These are phyloP conservation scores for Napeogenes inachia DNA, from an alignment of 2,888 invertebrate species.

Conservation along the genomic window DNA sequence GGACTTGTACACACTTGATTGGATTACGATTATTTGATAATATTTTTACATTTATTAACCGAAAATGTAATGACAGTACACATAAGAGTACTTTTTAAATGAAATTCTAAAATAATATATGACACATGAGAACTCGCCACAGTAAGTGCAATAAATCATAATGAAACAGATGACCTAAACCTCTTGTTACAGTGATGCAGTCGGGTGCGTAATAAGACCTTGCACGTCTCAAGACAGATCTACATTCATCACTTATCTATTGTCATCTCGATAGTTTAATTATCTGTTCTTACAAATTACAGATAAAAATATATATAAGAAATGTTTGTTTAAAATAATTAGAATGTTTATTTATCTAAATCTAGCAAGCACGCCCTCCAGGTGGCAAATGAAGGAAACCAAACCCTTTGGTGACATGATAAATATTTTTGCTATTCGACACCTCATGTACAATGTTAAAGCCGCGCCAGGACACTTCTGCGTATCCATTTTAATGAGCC, in stretches of 20 bases:
- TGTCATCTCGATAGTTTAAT: background rate
- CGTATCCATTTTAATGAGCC: slow-evolving; percentile 55
- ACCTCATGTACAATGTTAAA: slow-evolving; percentile 43
- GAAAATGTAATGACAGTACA: background rate
- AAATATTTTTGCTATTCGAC: slow-evolving; percentile 66
- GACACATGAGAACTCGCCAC: slow-evolving; percentile 17
- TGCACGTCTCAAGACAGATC: background rate
- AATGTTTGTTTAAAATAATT: slow-evolving; percentile 1
- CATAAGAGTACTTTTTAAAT: slow-evolving; percentile 7
- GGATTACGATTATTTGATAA: too few relatives aligned
- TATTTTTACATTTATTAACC: too few relatives aligned
- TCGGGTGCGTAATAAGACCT: slow-evolving; percentile 2
- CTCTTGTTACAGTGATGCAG: slow-evolving; percentile 6
- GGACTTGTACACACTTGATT: too few relatives aligned
- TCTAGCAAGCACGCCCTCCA: slow-evolving; percentile 32
- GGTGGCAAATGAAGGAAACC: slow-evolving; percentile 42
- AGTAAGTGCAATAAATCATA: slow-evolving; percentile 23
- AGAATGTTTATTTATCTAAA: slow-evolving; percentile 18
- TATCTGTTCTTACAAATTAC: background rate
- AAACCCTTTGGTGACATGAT: slow-evolving; percentile 61
- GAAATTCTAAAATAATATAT: slow-evolving; percentile 17
- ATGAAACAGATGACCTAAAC: slow-evolving; percentile 24
- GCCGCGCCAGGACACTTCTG: slow-evolving; percentile 36
- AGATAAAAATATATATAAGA: background rate
- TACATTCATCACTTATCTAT: background rate